phyloP scores from a whole-genome alignment of 2,113 vertebrate genomes.

The Pundamilia nyererei region DNA sequence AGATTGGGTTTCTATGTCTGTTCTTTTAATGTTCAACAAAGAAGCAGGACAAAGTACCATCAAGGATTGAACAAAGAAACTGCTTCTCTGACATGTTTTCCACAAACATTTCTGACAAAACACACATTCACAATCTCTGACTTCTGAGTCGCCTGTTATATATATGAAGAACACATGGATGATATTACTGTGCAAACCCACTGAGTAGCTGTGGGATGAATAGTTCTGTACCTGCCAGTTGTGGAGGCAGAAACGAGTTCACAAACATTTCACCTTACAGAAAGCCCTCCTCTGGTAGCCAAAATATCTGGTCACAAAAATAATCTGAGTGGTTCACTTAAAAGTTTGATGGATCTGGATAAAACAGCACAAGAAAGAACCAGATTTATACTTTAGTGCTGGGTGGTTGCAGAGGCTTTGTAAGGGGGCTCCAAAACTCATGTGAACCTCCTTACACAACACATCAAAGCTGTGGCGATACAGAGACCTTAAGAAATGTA shows the following conservation, averaged over 20 bases:
- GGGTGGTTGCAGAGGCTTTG: neutral
- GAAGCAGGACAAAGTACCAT: conserved; percentile 30
- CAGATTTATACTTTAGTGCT: conserved; percentile 1
- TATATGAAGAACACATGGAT: neutral
- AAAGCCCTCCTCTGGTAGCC: neutral
- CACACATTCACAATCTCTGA: neutral
- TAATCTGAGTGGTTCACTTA: neutral
- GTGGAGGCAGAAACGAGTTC: neutral
- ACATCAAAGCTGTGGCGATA: neutral
- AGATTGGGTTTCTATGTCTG: conserved; percentile 62
- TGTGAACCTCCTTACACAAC: neutral
- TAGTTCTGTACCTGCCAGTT: neutral
- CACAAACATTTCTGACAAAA: conserved; percentile 18
- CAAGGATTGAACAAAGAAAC: conserved; percentile 24
- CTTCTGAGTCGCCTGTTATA: neutral
- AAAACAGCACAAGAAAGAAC: neutral
- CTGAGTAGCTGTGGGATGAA: conserved; percentile 4
- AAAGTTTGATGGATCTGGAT: neutral
- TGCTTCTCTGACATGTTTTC: conserved; percentile 29
- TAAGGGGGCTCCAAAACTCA: neutral
- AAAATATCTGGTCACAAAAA: conserved; percentile 12
- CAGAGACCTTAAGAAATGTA: neutral
- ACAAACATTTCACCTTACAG: neutral
- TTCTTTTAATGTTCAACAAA: conserved; percentile 46
- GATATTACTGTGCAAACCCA: neutral